phyloP scores from a whole-genome alignment of 2,888 invertebrate species.

The Parascotia fuliginaria region DNA sequence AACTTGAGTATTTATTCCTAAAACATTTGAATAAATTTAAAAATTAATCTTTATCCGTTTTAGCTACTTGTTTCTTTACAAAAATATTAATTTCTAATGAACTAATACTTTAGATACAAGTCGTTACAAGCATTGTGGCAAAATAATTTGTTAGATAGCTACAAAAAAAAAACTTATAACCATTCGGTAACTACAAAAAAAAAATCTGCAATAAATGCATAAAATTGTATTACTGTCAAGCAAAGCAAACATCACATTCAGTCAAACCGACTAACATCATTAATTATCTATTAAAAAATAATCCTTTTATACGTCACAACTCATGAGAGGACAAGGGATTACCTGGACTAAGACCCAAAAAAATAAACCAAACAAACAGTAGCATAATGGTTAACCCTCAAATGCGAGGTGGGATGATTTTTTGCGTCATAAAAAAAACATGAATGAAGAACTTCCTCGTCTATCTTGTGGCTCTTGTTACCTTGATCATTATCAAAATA shows the following conservation, averaged over 20 bases:
- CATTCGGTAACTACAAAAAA: background rate
- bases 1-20: no score
- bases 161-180: background rate
- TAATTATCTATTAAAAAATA: constrained; percentile 84
- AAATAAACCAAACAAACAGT: constrained; percentile 77
- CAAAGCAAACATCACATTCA: constrained; percentile 47
- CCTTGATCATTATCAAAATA: background rate
- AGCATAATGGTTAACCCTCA: constrained; percentile 69
- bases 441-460: constrained; percentile 31
- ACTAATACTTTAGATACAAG: no score
- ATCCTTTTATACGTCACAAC: constrained; percentile 83
- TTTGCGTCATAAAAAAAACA: constrained; percentile 51
- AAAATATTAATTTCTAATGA: no score
- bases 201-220: background rate
- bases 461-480: constrained; percentile 16
- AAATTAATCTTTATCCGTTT: no score
- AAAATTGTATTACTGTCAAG: constrained; percentile 21
- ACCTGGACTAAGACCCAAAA: constrained; percentile 79
- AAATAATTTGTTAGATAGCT: no score
- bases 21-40: no score
- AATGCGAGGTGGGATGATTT: constrained; percentile 52
- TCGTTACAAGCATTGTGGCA: no score
- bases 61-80: no score
- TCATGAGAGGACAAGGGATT: constrained; percentile 78
- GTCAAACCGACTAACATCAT: constrained; percentile 67